These are phyloP conservation scores for Nothocercus nigrocapillus DNA, from an alignment of 2,113 vertebrate genomes.

Conservation along the genomic window DNA sequence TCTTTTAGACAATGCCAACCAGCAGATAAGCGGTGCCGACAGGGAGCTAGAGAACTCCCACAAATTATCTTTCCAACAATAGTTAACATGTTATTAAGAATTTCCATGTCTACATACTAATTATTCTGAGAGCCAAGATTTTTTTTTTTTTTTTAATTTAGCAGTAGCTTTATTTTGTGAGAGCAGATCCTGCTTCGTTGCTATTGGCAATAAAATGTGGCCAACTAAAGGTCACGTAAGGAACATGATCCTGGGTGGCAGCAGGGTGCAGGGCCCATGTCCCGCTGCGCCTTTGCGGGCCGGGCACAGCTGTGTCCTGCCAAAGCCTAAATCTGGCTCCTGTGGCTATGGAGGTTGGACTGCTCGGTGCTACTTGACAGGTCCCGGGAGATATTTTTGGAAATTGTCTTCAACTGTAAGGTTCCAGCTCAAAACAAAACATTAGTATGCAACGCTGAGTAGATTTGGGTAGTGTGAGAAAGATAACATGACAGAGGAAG, in stretches of 20 bases:
- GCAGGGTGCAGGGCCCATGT: too few species aligned
- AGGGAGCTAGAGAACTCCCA: slow-evolving; percentile 20
- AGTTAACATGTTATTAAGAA: slow-evolving; percentile 62
- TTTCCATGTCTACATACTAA: slow-evolving; percentile 58
- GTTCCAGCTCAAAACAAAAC: neutral
- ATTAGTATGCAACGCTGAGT: fast-evolving
- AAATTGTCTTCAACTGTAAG: neutral
- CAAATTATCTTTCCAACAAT: slow-evolving; percentile 51
- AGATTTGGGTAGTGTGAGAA: neutral
- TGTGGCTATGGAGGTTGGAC: neutral
- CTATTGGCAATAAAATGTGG: slow-evolving; percentile 1
- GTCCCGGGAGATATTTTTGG: neutral
- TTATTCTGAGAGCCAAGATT: slow-evolving; percentile 39
- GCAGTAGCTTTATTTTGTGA: slow-evolving; percentile 20
- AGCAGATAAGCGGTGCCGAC: neutral
- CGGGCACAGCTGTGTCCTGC: too few species aligned
- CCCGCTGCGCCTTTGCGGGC: too few species aligned
- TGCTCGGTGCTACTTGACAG: fast-evolving
- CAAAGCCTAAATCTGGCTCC: neutral
- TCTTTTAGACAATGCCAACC: slow-evolving; percentile 49
- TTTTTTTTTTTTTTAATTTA: neutral
- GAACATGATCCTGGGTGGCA: neutral
- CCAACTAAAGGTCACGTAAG: neutral
- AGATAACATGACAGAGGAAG: neutral
- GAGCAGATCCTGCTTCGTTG: neutral